These are phyloP conservation scores for Megatriorchis doriae DNA, from an alignment of 2,113 vertebrate genomes.

Conservation along the genomic window DNA sequence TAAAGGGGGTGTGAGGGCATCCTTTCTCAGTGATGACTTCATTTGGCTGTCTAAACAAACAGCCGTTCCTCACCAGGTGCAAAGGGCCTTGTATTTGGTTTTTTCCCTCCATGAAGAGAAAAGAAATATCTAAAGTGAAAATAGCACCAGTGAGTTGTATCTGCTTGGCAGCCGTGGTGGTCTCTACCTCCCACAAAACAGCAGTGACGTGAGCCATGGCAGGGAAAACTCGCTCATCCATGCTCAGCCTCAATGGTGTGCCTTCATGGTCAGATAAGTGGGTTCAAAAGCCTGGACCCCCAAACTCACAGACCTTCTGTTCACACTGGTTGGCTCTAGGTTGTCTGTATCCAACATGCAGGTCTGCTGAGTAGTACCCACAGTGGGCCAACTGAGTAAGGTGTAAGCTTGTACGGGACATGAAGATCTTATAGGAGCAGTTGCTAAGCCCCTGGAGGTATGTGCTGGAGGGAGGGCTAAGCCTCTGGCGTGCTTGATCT, in stretches of 20 bases:
- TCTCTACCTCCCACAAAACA: not conserved
- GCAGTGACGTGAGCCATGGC: not conserved
- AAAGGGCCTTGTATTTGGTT: conserved; percentile 22
- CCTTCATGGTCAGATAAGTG: not conserved
- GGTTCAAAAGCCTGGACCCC: not conserved
- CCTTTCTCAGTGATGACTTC: conserved; percentile 40
- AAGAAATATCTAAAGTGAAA: conserved; percentile 32
- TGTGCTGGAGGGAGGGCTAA: not conserved
- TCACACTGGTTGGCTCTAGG: not conserved
- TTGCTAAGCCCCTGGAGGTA: not conserved
- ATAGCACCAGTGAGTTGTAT: not conserved
- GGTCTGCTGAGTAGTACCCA: not conserved
- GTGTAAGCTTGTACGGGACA: not conserved
- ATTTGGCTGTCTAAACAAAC: conserved; percentile 59
- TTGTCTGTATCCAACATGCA: not conserved
- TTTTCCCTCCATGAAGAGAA: not conserved
- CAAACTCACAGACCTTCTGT: not conserved
- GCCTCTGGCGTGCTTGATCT: not conserved
- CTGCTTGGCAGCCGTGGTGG: not conserved
- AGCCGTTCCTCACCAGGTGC: conserved; percentile 42
- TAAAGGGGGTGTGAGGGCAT: conserved; percentile 36
- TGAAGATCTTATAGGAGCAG: not conserved
- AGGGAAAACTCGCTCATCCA: fast-evolving
- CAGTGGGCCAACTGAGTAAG: not conserved
- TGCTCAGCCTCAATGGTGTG: fast-evolving